Percentiles rank a stretch among this genome's conserved stretches.
Conservation (phyloP, 2,797 vertebrate species). For the Acanthiza pusilla region DNA sequence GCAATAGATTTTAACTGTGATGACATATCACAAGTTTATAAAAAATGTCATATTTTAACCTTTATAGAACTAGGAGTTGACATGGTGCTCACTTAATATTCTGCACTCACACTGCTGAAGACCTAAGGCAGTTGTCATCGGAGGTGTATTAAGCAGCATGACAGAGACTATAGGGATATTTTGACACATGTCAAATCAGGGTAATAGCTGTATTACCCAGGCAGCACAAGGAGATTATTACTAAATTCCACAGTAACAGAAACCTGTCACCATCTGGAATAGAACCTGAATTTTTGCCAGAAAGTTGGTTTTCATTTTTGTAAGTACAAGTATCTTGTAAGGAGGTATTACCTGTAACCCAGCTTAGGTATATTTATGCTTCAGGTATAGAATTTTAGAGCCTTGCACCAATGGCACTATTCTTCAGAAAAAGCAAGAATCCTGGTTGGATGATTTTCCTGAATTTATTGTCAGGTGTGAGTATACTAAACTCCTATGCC, state of each 20-base stretch:
- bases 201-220: conserved; percentile 48
- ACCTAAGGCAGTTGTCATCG: conserved; percentile 1
- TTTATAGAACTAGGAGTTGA: neutral
- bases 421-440: neutral
- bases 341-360: neutral
- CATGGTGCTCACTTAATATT: conserved; percentile 20
- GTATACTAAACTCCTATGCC: neutral
- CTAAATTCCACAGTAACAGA: neutral
- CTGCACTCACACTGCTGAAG: neutral
- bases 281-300: neutral
- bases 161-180: conserved; percentile 48
- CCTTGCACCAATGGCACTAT: neutral
- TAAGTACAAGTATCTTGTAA: neutral
- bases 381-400: neutral
- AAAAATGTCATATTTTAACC: neutral
- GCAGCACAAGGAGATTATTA: conserved; percentile 21
- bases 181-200: conserved; percentile 51
- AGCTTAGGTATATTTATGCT: neutral
- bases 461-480: neutral
- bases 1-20: neutral
- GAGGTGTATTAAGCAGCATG: conserved; percentile 6
- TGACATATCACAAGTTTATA: neutral
- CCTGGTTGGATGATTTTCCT: neutral
- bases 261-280: neutral
- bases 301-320: neutral